These are phyloP conservation scores for Ciconia maguari DNA, from an alignment of 2,113 vertebrate genomes.

Conservation along the genomic window DNA sequence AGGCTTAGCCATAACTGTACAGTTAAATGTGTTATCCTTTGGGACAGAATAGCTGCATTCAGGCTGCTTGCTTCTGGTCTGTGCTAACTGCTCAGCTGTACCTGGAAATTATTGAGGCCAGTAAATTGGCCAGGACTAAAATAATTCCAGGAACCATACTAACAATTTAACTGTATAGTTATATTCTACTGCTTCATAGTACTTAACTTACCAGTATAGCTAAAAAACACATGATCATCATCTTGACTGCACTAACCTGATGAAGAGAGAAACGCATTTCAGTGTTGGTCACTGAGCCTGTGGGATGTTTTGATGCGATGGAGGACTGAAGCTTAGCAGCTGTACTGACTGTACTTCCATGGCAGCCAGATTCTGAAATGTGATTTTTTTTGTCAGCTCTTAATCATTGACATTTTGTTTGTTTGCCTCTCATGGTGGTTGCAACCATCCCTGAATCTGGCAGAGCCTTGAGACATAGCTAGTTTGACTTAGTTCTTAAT, in stretches of 20 bases:
- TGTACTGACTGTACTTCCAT: background rate
- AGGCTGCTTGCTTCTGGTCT: background rate
- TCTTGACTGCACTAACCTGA: background rate
- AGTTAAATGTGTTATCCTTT: background rate
- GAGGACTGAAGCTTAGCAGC: background rate
- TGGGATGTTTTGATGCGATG: rapidly evolving
- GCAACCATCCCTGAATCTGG: background rate
- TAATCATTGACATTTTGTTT: background rate
- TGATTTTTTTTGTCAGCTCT: background rate
- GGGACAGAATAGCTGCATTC: background rate
- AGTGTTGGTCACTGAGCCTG: background rate
- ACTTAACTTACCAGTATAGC: background rate
- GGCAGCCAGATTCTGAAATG: background rate
- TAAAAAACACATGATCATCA: background rate
- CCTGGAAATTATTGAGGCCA: background rate
- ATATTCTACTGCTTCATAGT: background rate
- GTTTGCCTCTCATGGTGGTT: background rate
- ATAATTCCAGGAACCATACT: background rate
- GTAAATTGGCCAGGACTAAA: background rate
- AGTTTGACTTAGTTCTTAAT: background rate
- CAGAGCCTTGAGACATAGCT: background rate
- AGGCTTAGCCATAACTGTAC: background rate
- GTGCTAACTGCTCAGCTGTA: background rate
- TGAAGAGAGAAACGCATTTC: background rate
- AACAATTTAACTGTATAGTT: background rate